Base-by-base conservation (phyloP, 2,888 invertebrate species). In the Reticulitermes lucifugus region DNA sequence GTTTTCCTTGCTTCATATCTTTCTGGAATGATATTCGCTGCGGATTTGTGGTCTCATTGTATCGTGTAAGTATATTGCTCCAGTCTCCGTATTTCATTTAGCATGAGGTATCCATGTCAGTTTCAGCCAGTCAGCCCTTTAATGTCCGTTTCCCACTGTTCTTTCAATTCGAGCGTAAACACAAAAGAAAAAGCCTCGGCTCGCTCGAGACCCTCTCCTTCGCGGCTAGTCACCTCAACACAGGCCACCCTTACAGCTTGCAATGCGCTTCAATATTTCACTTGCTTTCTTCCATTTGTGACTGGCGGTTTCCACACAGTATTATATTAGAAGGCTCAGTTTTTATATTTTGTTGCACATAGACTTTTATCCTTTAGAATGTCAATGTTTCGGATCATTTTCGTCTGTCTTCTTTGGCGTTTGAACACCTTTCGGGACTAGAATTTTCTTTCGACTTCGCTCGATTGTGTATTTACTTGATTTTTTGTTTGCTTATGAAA, bases 141-240 rank as follows among this genome's bases (percentile, higher is more conserved):
- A 73, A 73, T 73, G 73, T 41, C 41, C 41, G 5, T 10, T 71
- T 71, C 71, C 71, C 25, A 9, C 71, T 71, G 25, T 73, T 73
- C 73, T 41, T 18, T 73, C 73, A 73, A 41, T 73, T 29, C 41
- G 73, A 73, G 73, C 73, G 73, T 73, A 73, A 73, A 41, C 41
- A 73, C 73, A 35, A 41, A 73, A 71, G 71, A 29, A 35, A 71
- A 71, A 29, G 71, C 9, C 25, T 71, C 2, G 10, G 14, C 41
- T 41, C 73, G 10, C 73, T 35, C 25, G 41, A 41, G 29, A 41
- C 10, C 29, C 18, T 21, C 41, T 65, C 10, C n/a, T 0, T 5
- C 65, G n/a, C 25, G 7, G 7, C 65, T n/a, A 9, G 25, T 18
- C 55, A 18, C 55, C 55, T 55, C 14, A 55, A 18, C 18, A 55